Percentiles rank a stretch among this genome's conserved stretches.
Evolutionary conservation across 2,797 vertebrate species (phyloP).

Genomic region (Buphagus erythrorhynchus): DNA sequence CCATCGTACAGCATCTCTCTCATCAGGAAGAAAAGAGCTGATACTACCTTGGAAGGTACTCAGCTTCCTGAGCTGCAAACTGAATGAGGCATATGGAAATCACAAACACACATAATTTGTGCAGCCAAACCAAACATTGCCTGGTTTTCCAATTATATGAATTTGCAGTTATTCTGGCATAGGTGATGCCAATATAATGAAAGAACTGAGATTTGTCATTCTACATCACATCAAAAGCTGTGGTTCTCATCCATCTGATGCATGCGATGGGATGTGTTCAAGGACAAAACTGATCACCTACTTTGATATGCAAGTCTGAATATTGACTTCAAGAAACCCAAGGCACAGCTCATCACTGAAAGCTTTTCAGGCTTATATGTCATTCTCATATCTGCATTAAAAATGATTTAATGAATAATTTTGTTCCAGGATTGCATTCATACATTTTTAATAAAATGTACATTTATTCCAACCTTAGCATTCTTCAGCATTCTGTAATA

Average conservation of each 20-base stretch:
- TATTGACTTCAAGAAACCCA: not conserved
- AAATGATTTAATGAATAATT: slow-evolving; percentile 46
- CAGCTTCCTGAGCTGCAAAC: not conserved
- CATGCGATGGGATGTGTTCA: not conserved
- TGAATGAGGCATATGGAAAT: not conserved
- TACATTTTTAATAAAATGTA: slow-evolving; percentile 43
- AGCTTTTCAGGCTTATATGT: not conserved
- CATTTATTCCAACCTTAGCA: not conserved
- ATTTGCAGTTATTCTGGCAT: not conserved
- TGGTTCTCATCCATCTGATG: not conserved
- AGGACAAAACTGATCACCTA: not conserved
- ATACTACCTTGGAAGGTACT: not conserved
- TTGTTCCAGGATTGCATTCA: slow-evolving; percentile 25
- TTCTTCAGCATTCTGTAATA: slow-evolving; percentile 12
- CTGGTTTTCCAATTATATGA: not conserved
- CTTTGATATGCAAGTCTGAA: not conserved
- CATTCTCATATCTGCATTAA: not conserved
- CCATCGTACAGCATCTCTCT: not conserved
- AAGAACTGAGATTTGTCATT: not conserved
- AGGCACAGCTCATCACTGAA: not conserved
- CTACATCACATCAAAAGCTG: not conserved
- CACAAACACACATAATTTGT: not conserved
- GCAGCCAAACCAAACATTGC: not conserved
- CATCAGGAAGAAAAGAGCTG: not conserved
- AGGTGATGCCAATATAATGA: not conserved